Conservation (phyloP, 2,113 vertebrate species). For the Daboia siamensis region DNA sequence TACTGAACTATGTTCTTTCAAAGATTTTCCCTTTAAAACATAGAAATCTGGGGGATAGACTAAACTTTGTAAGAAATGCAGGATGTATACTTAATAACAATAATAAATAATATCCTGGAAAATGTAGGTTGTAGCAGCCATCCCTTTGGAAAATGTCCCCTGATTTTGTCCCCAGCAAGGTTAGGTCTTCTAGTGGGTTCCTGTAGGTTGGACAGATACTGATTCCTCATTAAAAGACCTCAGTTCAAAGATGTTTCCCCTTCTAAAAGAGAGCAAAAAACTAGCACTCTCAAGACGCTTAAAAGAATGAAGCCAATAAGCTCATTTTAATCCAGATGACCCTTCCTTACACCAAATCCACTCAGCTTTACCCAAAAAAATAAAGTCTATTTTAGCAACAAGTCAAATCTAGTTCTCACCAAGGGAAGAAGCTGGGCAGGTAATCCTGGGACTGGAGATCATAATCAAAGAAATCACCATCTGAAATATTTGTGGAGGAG, state of each 20-base stretch:
- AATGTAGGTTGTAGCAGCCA: not conserved
- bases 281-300: not conserved
- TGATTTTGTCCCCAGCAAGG: not conserved
- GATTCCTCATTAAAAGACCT: not conserved
- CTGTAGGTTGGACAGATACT: not conserved
- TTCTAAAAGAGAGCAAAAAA: not conserved
- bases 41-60: no score
- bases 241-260: not conserved
- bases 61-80: no score
- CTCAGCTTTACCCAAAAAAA: not conserved
- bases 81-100: no score
- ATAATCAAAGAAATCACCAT: not conserved
- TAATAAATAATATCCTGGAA: not conserved
- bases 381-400: not conserved
- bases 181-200: not conserved
- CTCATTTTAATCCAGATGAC: not conserved
- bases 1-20: no score
- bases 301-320: not conserved
- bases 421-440: not conserved
- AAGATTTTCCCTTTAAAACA: no score
- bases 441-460: not conserved
- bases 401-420: not conserved
- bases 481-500: not conserved
- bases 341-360: not conserved
- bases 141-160: not conserved